Percentiles rank a stretch among this genome's conserved stretches.
phyloP scores from a whole-genome alignment of 2,888 invertebrate genomes.

The Epiblema foenella region DNA sequence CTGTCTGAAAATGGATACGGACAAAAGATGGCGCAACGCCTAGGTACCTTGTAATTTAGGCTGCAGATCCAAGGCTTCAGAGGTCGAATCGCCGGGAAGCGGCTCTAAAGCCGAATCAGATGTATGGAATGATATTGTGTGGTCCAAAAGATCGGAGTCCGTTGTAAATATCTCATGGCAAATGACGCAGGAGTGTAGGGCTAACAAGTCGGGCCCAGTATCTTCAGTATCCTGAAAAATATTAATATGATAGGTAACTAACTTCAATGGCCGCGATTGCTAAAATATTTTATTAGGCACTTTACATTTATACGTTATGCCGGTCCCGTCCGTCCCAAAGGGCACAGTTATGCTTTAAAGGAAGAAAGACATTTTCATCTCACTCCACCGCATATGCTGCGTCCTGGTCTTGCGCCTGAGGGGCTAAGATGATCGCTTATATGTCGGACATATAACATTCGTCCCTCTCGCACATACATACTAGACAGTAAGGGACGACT shows the following conservation, averaged over 20 bases:
- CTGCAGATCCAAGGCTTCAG: conserved; percentile 46
- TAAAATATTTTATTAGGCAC: conserved; percentile 24
- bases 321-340: too few species aligned
- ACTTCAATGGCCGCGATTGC: neutral
- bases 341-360: too few species aligned
- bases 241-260: conserved; percentile 6
- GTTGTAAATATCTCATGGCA: conserved; percentile 79
- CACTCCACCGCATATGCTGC: too few species aligned
- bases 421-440: too few species aligned
- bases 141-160: conserved; percentile 74
- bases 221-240: conserved; percentile 59
- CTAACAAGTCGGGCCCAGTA: conserved; percentile 68
- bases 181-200: conserved; percentile 74
- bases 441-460: too few species aligned
- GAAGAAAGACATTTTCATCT: too few species aligned
- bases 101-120: conserved; percentile 55
- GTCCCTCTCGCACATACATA: too few species aligned
- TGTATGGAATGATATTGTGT: conserved; percentile 74
- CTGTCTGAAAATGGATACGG: neutral
- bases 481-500: too few species aligned
- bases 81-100: conserved; percentile 45
- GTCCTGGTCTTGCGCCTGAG: too few species aligned
- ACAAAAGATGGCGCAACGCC: neutral
- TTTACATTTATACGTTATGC: conserved; percentile 4
- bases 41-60: conserved; percentile 44